phyloP scores from a whole-genome alignment of 2,888 invertebrate species.

The Galerucella nymphaeae region DNA sequence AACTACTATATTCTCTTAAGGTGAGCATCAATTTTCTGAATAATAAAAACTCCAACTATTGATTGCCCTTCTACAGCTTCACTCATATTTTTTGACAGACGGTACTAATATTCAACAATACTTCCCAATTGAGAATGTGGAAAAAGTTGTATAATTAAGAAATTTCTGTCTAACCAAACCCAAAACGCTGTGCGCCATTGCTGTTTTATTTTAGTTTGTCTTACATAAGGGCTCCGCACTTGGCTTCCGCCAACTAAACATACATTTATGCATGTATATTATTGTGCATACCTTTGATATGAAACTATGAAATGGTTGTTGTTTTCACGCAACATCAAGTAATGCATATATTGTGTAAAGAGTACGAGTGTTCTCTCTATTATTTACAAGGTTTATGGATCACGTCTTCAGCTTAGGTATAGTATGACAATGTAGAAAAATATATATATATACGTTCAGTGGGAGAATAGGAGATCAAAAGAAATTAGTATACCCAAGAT shows the following conservation, averaged over 20 bases:
- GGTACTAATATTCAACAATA: too few relatives aligned
- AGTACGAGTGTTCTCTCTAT: slow-evolving; percentile 22
- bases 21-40: too few relatives aligned
- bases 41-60: too few relatives aligned
- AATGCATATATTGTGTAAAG: slow-evolving; percentile 48
- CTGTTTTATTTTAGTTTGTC: not conserved
- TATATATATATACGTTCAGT: too few relatives aligned
- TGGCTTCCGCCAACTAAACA: slow-evolving; percentile 32
- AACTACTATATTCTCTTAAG: too few relatives aligned
- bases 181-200: not conserved
- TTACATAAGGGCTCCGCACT: slow-evolving; percentile 33
- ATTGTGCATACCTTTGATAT: slow-evolving; percentile 38
- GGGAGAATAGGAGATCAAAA: too few relatives aligned
- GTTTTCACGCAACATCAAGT: slow-evolving; percentile 54
- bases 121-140: too few relatives aligned
- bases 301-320: slow-evolving; percentile 45
- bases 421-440: not conserved
- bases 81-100: too few relatives aligned
- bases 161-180: not conserved
- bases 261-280: slow-evolving; percentile 51
- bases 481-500: too few relatives aligned
- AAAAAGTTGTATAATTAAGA: not conserved
- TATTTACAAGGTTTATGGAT: slow-evolving; percentile 29
- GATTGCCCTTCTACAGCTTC: too few relatives aligned
- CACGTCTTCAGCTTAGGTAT: slow-evolving; percentile 16